phyloP scores from a whole-genome alignment of 2,113 vertebrate species.

The Corydoras maculifer region DNA sequence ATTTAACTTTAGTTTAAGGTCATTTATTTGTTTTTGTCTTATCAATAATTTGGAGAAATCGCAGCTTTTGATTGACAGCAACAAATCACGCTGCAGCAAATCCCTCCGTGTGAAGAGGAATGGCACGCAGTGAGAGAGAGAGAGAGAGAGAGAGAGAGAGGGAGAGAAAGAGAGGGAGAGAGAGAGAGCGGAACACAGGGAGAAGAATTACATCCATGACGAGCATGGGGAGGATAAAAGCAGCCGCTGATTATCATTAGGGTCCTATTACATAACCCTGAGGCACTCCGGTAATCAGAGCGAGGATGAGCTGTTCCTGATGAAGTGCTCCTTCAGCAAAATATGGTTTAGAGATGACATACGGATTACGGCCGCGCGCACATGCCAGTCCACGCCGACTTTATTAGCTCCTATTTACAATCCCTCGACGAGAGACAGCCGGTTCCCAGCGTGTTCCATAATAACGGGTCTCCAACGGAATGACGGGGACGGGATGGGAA shows the following conservation, averaged over 20 bases:
- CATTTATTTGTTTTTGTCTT: no score
- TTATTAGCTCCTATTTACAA: constrained; percentile 1
- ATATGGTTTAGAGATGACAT: constrained; percentile 18
- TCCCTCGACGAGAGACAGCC: background rate
- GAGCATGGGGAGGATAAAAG: background rate
- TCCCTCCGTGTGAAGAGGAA: background rate
- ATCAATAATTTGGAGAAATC: no score
- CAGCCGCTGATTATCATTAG: constrained; percentile 51
- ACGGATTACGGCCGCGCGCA: background rate
- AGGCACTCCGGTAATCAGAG: constrained; percentile 52
- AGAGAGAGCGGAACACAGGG: background rate
- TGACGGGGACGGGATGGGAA: no score
- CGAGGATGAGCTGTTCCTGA: constrained; percentile 33
- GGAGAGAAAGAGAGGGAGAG: background rate
- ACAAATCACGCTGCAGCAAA: background rate
- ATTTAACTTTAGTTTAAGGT: no score
- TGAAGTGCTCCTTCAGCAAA: constrained; percentile 42
- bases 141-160: background rate
- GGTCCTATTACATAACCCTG: constrained; percentile 51
- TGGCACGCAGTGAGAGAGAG: background rate
- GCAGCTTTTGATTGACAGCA: background rate
- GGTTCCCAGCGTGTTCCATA: background rate
- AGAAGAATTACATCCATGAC: background rate
- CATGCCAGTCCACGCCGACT: background rate
- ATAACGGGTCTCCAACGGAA: no score